phyloP scores from a whole-genome alignment of 2,113 vertebrate genomes.

The Scalopus aquaticus region DNA sequence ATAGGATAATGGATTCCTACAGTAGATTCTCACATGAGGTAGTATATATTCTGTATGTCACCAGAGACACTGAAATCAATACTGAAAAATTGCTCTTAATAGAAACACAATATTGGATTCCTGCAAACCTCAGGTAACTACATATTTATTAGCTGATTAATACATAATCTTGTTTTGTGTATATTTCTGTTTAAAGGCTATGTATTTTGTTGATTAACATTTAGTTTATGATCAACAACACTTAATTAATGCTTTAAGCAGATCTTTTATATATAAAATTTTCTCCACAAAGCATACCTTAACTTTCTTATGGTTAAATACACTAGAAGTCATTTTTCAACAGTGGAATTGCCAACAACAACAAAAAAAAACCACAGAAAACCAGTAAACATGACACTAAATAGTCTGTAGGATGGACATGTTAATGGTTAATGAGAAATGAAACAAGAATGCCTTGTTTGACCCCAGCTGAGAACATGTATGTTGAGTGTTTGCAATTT shows the following conservation, averaged over 20 bases:
- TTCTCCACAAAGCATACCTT: not conserved
- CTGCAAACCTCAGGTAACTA: not conserved
- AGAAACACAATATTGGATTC: not conserved
- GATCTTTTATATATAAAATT: not conserved
- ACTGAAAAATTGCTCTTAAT: not conserved
- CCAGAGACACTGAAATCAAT: not conserved
- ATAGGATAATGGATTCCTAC: not conserved
- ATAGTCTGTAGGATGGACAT: not conserved
- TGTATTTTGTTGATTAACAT: not conserved
- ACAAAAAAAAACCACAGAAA: not conserved
- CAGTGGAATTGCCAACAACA: not conserved
- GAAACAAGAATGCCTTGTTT: slow-evolving; percentile 15
- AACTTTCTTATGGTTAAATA: not conserved
- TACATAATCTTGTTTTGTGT: not conserved
- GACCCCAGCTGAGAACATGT: not conserved
- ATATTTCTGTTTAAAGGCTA: not conserved
- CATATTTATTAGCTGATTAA: not conserved
- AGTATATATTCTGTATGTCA: not conserved
- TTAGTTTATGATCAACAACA: not conserved
- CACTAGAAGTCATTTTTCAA: not conserved
- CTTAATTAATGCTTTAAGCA: not conserved
- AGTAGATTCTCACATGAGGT: not conserved
- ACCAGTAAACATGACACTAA: not conserved
- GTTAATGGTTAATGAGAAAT: not conserved
- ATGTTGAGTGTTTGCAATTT: not conserved